Evolutionary conservation across 2,113 vertebrate species (phyloP).

Genomic region (Brachyhypopomus occidentalis): DNA sequence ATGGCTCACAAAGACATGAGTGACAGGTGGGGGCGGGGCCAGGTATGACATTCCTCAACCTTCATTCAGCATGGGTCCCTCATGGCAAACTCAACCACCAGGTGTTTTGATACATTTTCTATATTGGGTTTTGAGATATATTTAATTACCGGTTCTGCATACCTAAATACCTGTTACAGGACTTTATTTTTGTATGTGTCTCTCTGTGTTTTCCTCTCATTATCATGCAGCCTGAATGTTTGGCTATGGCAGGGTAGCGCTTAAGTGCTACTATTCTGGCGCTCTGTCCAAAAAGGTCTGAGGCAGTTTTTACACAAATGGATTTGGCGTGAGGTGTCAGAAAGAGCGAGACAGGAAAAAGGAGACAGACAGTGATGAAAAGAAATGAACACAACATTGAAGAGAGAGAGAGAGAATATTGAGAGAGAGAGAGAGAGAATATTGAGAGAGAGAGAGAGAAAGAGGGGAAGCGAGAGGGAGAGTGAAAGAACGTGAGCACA

Average conservation of each 20-base stretch:
- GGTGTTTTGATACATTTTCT: too few species aligned
- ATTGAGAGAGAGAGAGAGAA: background rate
- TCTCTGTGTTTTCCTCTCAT: slow-evolving; percentile 7
- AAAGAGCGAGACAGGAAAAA: background rate
- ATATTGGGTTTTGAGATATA: too few species aligned
- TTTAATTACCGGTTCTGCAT: slow-evolving; percentile 11
- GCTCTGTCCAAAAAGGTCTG: slow-evolving; percentile 40
- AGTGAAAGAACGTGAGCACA: background rate
- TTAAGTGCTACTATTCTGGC: slow-evolving; percentile 44
- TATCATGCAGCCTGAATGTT: slow-evolving; percentile 35
- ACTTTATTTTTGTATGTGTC: slow-evolving; percentile 3
- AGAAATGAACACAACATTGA: too few species aligned
- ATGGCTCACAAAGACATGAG: too few species aligned
- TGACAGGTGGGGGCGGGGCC: too few species aligned
- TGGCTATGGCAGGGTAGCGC: slow-evolving; percentile 20
- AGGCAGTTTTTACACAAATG: slow-evolving; percentile 10
- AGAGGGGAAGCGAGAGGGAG: background rate
- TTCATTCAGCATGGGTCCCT: too few species aligned
- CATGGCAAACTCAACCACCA: too few species aligned
- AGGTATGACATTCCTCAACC: too few species aligned
- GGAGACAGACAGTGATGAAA: background rate
- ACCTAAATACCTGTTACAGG: slow-evolving; percentile 4
- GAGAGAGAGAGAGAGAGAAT: background rate
- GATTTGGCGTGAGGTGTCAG: slow-evolving; percentile 7
- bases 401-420: background rate